Base-by-base conservation (phyloP, 1,140 invertebrate species). In the Galleria mellonella region DNA sequence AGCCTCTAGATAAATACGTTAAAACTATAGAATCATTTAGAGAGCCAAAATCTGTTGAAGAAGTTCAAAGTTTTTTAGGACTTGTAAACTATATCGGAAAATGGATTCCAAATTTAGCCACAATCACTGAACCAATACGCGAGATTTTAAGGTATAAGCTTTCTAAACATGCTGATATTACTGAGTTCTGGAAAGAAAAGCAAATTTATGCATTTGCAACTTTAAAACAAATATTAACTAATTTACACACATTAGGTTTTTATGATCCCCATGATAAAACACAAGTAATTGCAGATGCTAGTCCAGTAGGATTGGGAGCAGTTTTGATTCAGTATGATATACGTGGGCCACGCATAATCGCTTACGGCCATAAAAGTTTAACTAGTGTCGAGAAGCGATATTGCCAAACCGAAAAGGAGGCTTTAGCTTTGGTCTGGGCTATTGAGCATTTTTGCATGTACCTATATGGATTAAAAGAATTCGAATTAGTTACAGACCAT, bases 1-100 rank as follows among this genome's bases (percentile, higher is more conserved):
- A 42, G 28, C 53, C 47, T 11, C 43, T 43, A 7, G 31, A 45
- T 7, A 55, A 55, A 46, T 54, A 59, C 39, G 30, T 72, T 27
- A 32, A 44, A 33, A 44, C 29, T 28, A 54, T 60, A n/a, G 9
- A 38, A 9, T 13, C 14, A 6, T 65, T 68, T 39, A 31, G 60
- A 44, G 29, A 30, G 23, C 64, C 65, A n/a, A 40, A 9, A 7
- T 54, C 45, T 1, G 36, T 59, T 1, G 66, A 63, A 47, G 70
- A 74, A 50, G 14, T 72, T 0, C 49, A 58, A 11, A 72, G 67
- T 36, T 78, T 78, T 54, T 28, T 75, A 11, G 74, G 72, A 0
- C 35, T 73, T 7, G 48, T 75, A 0, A 73, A 66, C 40, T 75
- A 55, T 31, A 57, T 68, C 15, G 47, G 44, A 9, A 55, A 61